A percentile compares a stretch with the other conserved stretches of the same genome.
Conservation (phyloP, 1,140 invertebrate species). For the Vanessa atalanta region DNA sequence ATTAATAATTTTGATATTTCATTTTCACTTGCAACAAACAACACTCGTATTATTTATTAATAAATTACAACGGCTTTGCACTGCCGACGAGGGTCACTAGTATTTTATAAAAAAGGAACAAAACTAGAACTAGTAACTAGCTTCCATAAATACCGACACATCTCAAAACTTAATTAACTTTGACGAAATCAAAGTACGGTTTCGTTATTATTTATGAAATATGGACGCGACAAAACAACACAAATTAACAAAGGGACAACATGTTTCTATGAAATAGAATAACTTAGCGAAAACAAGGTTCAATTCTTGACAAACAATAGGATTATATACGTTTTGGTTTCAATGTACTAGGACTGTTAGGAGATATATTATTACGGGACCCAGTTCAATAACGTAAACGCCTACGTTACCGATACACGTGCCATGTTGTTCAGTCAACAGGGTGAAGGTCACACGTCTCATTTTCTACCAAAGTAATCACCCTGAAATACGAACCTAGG, state of each 20-base stretch:
- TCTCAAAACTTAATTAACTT: background rate
- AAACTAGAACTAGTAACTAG: no score
- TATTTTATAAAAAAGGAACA: no score
- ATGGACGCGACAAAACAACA: background rate
- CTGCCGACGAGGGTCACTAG: no score
- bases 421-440: slow-evolving; percentile 58
- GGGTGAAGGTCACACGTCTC: slow-evolving; percentile 67
- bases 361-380: slow-evolving; percentile 38
- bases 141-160: no score
- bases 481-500: slow-evolving; percentile 69
- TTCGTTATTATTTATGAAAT: background rate
- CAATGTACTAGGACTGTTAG: slow-evolving; percentile 8
- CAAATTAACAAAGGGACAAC: slow-evolving; percentile 4
- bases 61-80: no score
- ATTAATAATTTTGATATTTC: no score
- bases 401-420: slow-evolving; percentile 70
- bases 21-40: no score
- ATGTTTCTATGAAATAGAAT: background rate
- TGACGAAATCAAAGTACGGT: background rate
- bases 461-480: slow-evolving; percentile 59
- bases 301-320: slow-evolving; percentile 8
- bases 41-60: no score
- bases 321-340: slow-evolving; percentile 8
- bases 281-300: background rate
- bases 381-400: slow-evolving; percentile 54